phyloP scores from a whole-genome alignment of 2,888 invertebrate species.

The Spisula solida region DNA sequence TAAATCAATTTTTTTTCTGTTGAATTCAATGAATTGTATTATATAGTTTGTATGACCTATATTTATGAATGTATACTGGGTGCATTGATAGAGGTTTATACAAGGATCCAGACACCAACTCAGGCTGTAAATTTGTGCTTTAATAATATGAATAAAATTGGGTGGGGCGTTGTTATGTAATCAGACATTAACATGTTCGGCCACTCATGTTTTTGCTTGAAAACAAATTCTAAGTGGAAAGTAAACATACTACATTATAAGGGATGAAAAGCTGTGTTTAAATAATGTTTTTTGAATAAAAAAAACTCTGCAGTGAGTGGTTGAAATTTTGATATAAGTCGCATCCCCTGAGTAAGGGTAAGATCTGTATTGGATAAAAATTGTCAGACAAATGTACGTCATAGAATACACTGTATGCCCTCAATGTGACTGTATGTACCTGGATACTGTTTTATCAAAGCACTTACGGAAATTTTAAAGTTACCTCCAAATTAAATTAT shows the following conservation, averaged over 20 bases:
- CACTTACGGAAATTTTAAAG: too few relatives aligned
- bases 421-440: not conserved
- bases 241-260: not conserved
- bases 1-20: not conserved
- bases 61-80: not conserved
- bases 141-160: conserved; percentile 21
- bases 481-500: too few relatives aligned
- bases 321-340: not conserved
- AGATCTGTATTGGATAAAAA: not conserved
- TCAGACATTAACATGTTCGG: not conserved
- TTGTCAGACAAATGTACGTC: not conserved
- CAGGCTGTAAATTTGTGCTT: not conserved
- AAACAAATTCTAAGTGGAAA: not conserved
- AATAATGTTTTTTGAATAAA: not conserved
- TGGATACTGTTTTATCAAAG: too few relatives aligned
- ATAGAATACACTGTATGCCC: not conserved
- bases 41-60: conserved; percentile 4
- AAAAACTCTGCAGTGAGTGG: not conserved
- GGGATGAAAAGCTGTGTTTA: not conserved
- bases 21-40: not conserved
- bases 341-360: not conserved
- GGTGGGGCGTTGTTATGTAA: not conserved
- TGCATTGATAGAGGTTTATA: not conserved
- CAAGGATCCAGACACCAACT: not conserved
- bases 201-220: conserved; percentile 8